Evolutionary conservation across 1,140 invertebrate genomes (phyloP).

Genomic region (Lordiphosa mommai): DNA sequence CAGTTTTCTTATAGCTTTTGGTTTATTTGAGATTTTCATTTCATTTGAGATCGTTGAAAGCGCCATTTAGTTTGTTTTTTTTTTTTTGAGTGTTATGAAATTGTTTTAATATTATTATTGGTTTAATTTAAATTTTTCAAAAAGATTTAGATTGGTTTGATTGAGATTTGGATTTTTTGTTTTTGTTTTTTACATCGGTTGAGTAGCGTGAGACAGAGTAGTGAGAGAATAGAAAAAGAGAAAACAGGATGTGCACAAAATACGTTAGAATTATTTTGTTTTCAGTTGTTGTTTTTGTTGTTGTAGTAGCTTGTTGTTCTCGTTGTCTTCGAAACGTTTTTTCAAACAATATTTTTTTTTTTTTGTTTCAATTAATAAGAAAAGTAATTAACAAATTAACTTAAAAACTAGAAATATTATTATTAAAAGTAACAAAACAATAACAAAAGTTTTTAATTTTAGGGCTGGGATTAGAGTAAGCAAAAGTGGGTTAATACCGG

Average conservation of each 20-base stretch:
- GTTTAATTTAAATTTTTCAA: slow-evolving; percentile 44
- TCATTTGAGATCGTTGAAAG: slow-evolving; percentile 70
- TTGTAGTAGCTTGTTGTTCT: slow-evolving; percentile 42
- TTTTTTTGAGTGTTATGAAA: slow-evolving; percentile 48
- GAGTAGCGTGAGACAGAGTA: slow-evolving; percentile 76
- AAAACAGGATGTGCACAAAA: slow-evolving; percentile 80
- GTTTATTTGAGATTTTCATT: slow-evolving; percentile 17
- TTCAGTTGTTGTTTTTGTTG: slow-evolving; percentile 44
- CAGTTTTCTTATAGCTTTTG: slow-evolving; percentile 84
- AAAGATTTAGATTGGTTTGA: slow-evolving; percentile 45
- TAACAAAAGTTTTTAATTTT: slow-evolving; percentile 48
- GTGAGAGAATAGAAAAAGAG: slow-evolving; percentile 78
- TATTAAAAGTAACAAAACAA: slow-evolving; percentile 68
- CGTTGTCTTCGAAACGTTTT: slow-evolving; percentile 4
- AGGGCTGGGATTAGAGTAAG: not conserved
- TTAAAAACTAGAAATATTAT: slow-evolving; percentile 41
- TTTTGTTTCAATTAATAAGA: slow-evolving; percentile 25
- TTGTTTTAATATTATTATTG: slow-evolving; percentile 35
- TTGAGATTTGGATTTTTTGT: slow-evolving; percentile 42
- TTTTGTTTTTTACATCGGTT: slow-evolving; percentile 71
- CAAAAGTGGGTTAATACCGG: slow-evolving; percentile 18
- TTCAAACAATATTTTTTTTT: slow-evolving; percentile 30
- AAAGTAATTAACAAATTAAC: slow-evolving; percentile 63
- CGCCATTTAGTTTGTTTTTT: slow-evolving; percentile 53
- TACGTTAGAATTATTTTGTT: slow-evolving; percentile 80